Evolutionary conservation across 2,888 invertebrate genomes (phyloP).

Genomic region (Petrolisthes manimaculis): DNA sequence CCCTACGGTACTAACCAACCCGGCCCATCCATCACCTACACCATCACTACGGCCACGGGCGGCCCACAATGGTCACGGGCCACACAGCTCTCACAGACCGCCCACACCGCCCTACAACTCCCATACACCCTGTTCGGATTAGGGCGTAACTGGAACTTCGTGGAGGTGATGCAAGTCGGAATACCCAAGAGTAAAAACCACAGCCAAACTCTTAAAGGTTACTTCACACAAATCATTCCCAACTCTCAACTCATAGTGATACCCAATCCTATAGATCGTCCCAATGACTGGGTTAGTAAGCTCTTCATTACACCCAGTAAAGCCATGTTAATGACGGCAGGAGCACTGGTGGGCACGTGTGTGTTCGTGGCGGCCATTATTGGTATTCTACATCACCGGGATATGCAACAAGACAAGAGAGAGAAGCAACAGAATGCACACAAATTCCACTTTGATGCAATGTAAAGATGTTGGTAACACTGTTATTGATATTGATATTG

Average conservation of each 20-base stretch:
- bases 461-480: slow-evolving; percentile 72
- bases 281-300: slow-evolving; percentile 88
- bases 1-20: slow-evolving; percentile 84
- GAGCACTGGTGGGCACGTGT: slow-evolving; percentile 88
- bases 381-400: slow-evolving; percentile 88
- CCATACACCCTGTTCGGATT: slow-evolving; percentile 97
- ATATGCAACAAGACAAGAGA: slow-evolving; percentile 83
- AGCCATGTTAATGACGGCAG: slow-evolving; percentile 90
- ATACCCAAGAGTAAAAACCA: slow-evolving; percentile 68
- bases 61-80: slow-evolving; percentile 83
- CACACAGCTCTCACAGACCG: slow-evolving; percentile 90
- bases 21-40: slow-evolving; percentile 87
- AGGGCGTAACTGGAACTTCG: slow-evolving; percentile 98
- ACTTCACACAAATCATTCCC: slow-evolving; percentile 94
- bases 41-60: slow-evolving; percentile 89
- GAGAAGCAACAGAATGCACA: slow-evolving; percentile 85
- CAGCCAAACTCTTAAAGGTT: slow-evolving; percentile 70
- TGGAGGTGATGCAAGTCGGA: slow-evolving; percentile 88
- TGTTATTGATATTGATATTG: no score
- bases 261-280: slow-evolving; percentile 83
- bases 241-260: slow-evolving; percentile 98
- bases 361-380: slow-evolving; percentile 87
- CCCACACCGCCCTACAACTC: slow-evolving; percentile 91
- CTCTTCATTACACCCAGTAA: slow-evolving; percentile 95
- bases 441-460: slow-evolving; percentile 87